Conservation (phyloP, 2,888 invertebrate genomes). For the Priocnemis perturbator region DNA sequence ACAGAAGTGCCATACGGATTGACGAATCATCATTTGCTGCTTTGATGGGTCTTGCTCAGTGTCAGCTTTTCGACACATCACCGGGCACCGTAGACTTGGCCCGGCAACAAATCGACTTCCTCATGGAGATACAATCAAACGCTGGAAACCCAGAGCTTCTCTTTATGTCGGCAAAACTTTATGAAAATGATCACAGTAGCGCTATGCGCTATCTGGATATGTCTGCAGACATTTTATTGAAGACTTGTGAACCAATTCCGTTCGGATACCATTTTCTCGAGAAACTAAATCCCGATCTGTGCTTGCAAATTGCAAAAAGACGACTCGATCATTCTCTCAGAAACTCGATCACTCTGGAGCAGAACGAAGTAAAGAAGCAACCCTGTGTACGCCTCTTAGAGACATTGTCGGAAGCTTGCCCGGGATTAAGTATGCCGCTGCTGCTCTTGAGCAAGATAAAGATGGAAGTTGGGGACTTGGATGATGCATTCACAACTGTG, state of each 20-base stretch:
- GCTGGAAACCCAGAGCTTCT: conserved; percentile 82
- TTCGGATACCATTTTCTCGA: conserved; percentile 87
- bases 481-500: conserved; percentile 83
- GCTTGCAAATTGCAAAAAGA: conserved; percentile 86
- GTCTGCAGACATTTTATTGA: conserved; percentile 78
- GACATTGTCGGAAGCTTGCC: conserved; percentile 86
- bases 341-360: conserved; percentile 51
- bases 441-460: conserved; percentile 87
- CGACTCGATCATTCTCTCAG: conserved; percentile 85
- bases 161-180: conserved; percentile 82
- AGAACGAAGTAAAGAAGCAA: conserved; percentile 27
- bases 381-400: conserved; percentile 76
- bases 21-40: conserved; percentile 90
- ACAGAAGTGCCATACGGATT: conserved; percentile 87
- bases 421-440: conserved; percentile 83
- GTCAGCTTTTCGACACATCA: conserved; percentile 84
- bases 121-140: conserved; percentile 87
- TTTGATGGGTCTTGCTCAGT: conserved; percentile 87
- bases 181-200: conserved; percentile 77
- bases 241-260: conserved; percentile 77
- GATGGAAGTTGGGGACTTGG: conserved; percentile 86
- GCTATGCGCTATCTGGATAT: conserved; percentile 80
- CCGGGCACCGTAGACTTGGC: conserved; percentile 83
- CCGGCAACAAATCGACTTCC: conserved; percentile 89
- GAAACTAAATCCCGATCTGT: conserved; percentile 89